Percentiles rank a stretch among this genome's conserved stretches.
Evolutionary conservation across 2,888 invertebrate genomes (phyloP).

Genomic region (Meiosimyza platycephala): DNA sequence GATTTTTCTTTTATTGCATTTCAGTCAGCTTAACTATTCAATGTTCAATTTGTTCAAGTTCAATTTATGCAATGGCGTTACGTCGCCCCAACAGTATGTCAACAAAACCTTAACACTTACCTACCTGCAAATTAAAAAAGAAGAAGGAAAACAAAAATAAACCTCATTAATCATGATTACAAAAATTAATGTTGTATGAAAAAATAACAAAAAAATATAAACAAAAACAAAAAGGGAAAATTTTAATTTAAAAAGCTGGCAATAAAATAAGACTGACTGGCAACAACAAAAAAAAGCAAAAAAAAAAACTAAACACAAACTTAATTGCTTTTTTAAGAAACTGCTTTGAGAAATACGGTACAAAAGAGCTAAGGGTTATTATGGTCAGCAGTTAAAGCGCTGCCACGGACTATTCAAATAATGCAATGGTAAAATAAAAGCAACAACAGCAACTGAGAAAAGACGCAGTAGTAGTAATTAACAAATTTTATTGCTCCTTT

Average conservation of each 20-base stretch:
- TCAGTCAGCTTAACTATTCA: neutral
- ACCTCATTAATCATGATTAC: slow-evolving; percentile 7
- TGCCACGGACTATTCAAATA: too few species aligned
- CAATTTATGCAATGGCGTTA: neutral
- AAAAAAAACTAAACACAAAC: too few species aligned
- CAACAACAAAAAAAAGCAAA: neutral
- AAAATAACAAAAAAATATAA: neutral
- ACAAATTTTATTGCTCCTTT: too few species aligned
- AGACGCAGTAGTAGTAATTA: too few species aligned
- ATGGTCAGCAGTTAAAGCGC: too few species aligned
- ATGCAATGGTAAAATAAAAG: too few species aligned
- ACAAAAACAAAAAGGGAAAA: neutral
- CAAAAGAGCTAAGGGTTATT: too few species aligned
- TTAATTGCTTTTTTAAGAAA: too few species aligned
- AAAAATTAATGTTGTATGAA: neutral
- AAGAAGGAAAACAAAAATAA: neutral
- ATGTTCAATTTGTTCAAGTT: neutral
- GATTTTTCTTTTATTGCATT: neutral
- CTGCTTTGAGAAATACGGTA: too few species aligned
- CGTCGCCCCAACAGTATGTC: neutral
- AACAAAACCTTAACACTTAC: neutral
- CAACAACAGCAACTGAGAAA: too few species aligned
- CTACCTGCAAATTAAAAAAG: slow-evolving; percentile 1
- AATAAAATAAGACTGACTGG: neutral
- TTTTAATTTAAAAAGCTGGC: neutral